Evolutionary conservation across 1,140 invertebrate species (phyloP), one percentile per base, ranked within the genome.

Genomic region (Lanistes nyassanus): DNA sequence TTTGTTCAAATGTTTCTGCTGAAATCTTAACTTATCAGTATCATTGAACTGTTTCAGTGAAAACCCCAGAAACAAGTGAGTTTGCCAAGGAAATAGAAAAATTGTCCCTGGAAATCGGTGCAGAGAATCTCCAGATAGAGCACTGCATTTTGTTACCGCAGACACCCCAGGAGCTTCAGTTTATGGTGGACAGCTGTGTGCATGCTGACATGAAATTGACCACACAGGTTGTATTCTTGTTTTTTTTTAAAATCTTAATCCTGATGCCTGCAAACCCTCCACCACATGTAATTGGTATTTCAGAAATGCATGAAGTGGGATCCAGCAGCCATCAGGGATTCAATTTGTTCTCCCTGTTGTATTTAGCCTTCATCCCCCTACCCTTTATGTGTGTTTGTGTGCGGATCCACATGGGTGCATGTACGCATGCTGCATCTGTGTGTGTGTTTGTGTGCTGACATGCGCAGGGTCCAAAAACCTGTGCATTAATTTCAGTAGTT

Each of bases 131-230:
- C 13, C 55, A 55, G 51, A 11, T 79, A 39, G 58, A 77, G 7
- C 56, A 77, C 19, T 83, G 80, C 60, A 69, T 67, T 36, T 55
- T 83, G n/a, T 69, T 83, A 53, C 82, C 82, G 60, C 74, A 79
- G 67, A 81, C 62, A 31, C 66, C 80, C 26, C 73, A 76, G 26
- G 76, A 79, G 51, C 74, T 79, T 70, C 80, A 81, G 76, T 67
- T 80, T 37, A 74, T 83, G 71, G 39, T 83, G 53, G 76, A 81
- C 60, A 79, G 76, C 73, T 77, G 76, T 39, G 60, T 78, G 53
- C 81, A 73, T 29, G 58, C 81, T 67, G 81, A 83, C 64, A 29
- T 56, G 31, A 75, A 62, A 11, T 71, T 81, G n/a, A 70, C 76
- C 67, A 77, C 74, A 65, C 78, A 81, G 79, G 82, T 81, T 55